Evolutionary conservation across 2,888 invertebrate genomes (phyloP), one percentile per base, ranked within the genome.

Genomic region (Lumbricus terrestris): DNA sequence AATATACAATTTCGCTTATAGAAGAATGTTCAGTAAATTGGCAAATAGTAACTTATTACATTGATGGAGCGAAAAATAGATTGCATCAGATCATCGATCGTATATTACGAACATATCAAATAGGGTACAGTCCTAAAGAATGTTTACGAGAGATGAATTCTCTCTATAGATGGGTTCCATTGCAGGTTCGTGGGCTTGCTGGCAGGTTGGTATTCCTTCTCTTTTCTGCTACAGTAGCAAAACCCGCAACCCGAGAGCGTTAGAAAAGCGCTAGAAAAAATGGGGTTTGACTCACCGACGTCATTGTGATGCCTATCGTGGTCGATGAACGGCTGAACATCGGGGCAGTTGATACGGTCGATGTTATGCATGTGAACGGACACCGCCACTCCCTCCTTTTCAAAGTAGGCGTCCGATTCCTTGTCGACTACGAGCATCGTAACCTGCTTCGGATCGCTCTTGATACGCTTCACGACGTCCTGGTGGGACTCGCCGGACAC

Each of bases 401-500:
- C 88, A 89, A 91, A 91, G 90, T 90, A 91, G 37, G 82, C 47
- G n/a, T 90, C 82, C 33, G 88, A 88, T n/a, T 88, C 83, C 8
- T 82, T 40, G 42, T 91, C 91, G 8, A 91, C 90, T 29, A 91
- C 89, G 33, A 91, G 35, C 90, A 91, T n/a, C n/a, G 82, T 89
- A 38, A 91, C 91, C 95, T 98, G 97, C 93, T 97, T 97, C 1
- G 94, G 93, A 33, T 89, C 89, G 91, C 97, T 96, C 96, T 98
- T 98, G 94, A 99, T 98, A 92, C 98, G 96, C 94, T 97, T 97
- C 92, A 99, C 99, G 92, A 99, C 98, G 95, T 96, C 95, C 95
- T 98, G 97, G 90, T 92, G 92, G 33, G 91, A 90, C 37, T 92
- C 91, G 33, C 90, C 88, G 54, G 89, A 88, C n/a, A 92, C 92